These are phyloP conservation scores for Paradisaea rubra DNA, from an alignment of 2,113 vertebrate species.

Conservation along the genomic window DNA sequence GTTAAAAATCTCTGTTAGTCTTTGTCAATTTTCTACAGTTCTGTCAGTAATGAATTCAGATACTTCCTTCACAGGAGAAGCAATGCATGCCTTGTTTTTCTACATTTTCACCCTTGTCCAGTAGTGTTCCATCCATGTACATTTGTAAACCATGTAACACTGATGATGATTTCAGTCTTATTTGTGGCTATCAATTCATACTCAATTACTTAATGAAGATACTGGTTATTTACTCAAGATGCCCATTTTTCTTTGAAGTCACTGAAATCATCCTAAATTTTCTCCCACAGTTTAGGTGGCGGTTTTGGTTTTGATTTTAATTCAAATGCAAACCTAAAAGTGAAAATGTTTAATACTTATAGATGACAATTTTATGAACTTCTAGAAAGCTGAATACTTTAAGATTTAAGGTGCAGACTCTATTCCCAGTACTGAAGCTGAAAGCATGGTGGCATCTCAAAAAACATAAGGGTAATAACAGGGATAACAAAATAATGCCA, in stretches of 20 bases:
- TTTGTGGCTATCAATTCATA: neutral
- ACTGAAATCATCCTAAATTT: neutral
- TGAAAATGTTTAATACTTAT: neutral
- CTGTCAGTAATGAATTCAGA: neutral
- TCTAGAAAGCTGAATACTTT: neutral
- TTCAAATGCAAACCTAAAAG: neutral
- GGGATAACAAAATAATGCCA: neutral
- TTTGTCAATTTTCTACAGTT: neutral
- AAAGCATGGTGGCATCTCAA: neutral
- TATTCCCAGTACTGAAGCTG: neutral
- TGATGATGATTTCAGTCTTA: neutral
- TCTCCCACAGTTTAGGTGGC: neutral
- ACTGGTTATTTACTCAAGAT: neutral
- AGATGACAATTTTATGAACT: neutral
- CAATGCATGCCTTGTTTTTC: neutral
- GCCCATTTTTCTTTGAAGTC: neutral
- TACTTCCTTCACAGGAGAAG: neutral
- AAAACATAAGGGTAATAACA: neutral
- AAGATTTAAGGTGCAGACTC: neutral
- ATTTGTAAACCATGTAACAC: neutral
- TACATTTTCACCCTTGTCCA: neutral
- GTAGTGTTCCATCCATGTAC: neutral
- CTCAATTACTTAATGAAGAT: neutral
- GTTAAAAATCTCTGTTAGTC: neutral
- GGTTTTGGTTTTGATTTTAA: neutral